Percentiles rank a stretch among this genome's conserved stretches.
These are phyloP conservation scores for Scaptomyza parva DNA, from an alignment of 2,888 invertebrate species.

Conservation along the genomic window DNA sequence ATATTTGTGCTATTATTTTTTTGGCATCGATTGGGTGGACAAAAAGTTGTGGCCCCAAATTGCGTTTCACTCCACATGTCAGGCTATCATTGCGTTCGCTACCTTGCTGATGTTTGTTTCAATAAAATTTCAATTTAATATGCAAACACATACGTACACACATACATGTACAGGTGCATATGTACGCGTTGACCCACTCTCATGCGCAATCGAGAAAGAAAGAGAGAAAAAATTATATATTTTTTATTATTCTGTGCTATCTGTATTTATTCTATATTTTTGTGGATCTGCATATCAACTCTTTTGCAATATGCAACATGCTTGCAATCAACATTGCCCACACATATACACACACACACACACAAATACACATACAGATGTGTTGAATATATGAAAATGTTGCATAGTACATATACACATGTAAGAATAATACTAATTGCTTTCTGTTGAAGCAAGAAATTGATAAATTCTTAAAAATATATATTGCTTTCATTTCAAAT, in stretches of 20 bases:
- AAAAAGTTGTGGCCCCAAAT: constrained; percentile 12
- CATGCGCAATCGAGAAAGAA: constrained; percentile 11
- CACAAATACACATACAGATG: not conserved
- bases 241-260: constrained; percentile 42
- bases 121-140: constrained; percentile 67
- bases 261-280: constrained; percentile 10
- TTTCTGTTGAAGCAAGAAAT: not conserved
- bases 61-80: constrained; percentile 32
- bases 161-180: too few relatives aligned
- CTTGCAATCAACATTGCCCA: constrained; percentile 40
- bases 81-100: constrained; percentile 42
- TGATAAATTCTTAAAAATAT: not conserved
- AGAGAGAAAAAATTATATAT: constrained; percentile 29
- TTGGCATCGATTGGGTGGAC: constrained; percentile 33
- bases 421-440: constrained; percentile 8
- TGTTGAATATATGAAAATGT: constrained; percentile 11
- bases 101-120: constrained; percentile 50
- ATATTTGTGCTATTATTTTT: constrained; percentile 34
- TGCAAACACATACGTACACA: constrained; percentile 32
- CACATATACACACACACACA: constrained; percentile 2
- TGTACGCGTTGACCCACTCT: not conserved
- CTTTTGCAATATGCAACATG: constrained; percentile 50
- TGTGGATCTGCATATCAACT: constrained; percentile 11
- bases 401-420: not conserved
- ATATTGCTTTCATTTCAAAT: not conserved